Evolutionary conservation across 2,113 vertebrate genomes (phyloP).

Genomic region (Procavia capensis): DNA sequence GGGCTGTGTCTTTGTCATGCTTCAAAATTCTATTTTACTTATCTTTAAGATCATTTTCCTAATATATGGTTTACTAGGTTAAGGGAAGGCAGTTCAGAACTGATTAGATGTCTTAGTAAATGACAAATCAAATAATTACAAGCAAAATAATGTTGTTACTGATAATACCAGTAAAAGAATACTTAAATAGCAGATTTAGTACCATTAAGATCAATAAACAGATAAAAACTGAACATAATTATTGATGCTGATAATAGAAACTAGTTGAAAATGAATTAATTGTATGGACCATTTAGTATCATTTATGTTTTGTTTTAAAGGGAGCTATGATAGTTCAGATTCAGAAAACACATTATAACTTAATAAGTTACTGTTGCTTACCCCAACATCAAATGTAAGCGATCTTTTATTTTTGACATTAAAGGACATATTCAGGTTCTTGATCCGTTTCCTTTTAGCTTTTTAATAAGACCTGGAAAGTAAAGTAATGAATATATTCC

Average conservation of each 20-base stretch:
- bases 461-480: constrained; percentile 54
- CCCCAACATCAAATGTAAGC: background rate
- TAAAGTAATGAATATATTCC: constrained; percentile 7
- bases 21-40: constrained; percentile 42
- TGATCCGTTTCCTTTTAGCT: too few relatives aligned
- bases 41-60: background rate
- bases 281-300: background rate
- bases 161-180: constrained; percentile 24
- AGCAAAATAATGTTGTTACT: constrained; percentile 38
- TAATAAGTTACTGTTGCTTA: constrained; percentile 8
- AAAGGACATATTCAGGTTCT: constrained; percentile 49
- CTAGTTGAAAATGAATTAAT: constrained; percentile 36
- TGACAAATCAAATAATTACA: constrained; percentile 59
- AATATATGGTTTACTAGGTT: constrained; percentile 28
- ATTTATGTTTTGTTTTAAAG: constrained; percentile 58
- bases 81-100: background rate
- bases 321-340: background rate
- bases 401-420: constrained; percentile 7
- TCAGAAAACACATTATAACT: constrained; percentile 33
- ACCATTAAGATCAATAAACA: constrained; percentile 65
- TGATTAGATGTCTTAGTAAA: constrained; percentile 47
- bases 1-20: background rate
- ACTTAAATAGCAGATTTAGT: constrained; percentile 42
- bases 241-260: constrained; percentile 49
- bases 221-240: constrained; percentile 59